A percentile compares a stretch with the other conserved stretches of the same genome.
Evolutionary conservation across 2,888 invertebrate species (phyloP).

Genomic region (Cepaea hortensis): DNA sequence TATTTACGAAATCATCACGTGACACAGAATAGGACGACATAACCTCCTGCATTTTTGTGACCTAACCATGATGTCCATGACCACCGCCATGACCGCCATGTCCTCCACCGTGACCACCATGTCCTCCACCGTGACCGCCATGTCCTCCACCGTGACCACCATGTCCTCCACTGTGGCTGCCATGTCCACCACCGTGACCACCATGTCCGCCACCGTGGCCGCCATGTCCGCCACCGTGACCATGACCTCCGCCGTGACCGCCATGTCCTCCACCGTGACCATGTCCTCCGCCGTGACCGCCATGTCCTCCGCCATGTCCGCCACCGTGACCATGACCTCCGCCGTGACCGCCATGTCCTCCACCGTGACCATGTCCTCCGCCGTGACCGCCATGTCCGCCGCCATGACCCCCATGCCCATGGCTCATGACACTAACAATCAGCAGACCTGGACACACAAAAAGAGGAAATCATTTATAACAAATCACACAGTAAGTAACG

Average conservation of each 20-base stretch:
- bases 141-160: neutral
- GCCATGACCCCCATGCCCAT: constrained; percentile 8
- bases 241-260: neutral
- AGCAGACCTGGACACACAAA: neutral
- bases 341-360: neutral
- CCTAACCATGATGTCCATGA: neutral
- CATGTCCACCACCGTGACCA: neutral
- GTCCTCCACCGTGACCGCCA: neutral
- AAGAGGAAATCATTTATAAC: neutral
- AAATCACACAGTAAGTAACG: neutral
- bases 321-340: constrained; percentile 5
- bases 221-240: neutral
- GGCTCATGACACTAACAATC: constrained; percentile 1
- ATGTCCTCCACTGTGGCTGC: neutral
- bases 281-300: neutral
- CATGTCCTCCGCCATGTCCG: constrained; percentile 11
- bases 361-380: neutral
- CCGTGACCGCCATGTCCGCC: neutral
- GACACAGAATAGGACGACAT: neutral
- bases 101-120: neutral
- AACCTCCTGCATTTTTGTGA: neutral
- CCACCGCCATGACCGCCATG: neutral
- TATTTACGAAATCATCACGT: too few species aligned
- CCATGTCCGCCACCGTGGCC: neutral
- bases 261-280: constrained; percentile 15